Evolutionary conservation across 2,113 vertebrate species (phyloP), one percentile per base, ranked within the genome.

Genomic region (Lophotis ruficrista): DNA sequence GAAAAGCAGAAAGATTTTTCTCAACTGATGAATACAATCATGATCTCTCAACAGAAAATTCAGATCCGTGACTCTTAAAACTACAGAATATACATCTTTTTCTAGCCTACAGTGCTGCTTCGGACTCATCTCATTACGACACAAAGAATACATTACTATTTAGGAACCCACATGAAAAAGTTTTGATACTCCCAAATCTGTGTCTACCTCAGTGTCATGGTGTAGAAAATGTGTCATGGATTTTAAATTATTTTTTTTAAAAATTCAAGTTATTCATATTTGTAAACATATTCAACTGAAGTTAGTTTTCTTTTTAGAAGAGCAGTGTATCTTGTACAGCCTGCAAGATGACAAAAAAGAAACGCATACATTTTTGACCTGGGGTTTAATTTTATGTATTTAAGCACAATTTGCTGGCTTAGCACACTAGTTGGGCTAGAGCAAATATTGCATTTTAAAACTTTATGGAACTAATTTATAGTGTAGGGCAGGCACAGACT

Each of bases 381-480:
- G 62, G 72, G 28, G 62, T 80, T 97, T 97, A 96, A 96, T 97
- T 97, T 96, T 92, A 89, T 94, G 50, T 62, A 97, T 95, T 96
- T 96, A 97, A 93, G 57, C 51, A 73, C 51, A 93, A 76, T 90
- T 92, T 95, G 10, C 51, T 91, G 72, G 89, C 91, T 94, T 94
- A 82, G 30, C 95, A 56, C 77, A 76, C 53, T 70, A 78, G 75
- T 73, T 83, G 47, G 68, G 51, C 61, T 90, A 90, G 62, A 93
- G 95, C 92, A 98, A 97, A 97, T 75, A 97, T 37, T 92, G 68
- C 58, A 96, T 97, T 98, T 98, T 97, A 97, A 98, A 98, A 96
- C 92, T 97, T 97, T 91, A 97, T 97, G 54, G 83, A 94, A 96
- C 92, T 98, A 98, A 98, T 98, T 98, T 97, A 98, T 96, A 93